A percentile compares a stretch with the other conserved stretches of the same genome.
Conservation (phyloP, 2,113 vertebrate genomes). For the Melanocharis versteri region DNA sequence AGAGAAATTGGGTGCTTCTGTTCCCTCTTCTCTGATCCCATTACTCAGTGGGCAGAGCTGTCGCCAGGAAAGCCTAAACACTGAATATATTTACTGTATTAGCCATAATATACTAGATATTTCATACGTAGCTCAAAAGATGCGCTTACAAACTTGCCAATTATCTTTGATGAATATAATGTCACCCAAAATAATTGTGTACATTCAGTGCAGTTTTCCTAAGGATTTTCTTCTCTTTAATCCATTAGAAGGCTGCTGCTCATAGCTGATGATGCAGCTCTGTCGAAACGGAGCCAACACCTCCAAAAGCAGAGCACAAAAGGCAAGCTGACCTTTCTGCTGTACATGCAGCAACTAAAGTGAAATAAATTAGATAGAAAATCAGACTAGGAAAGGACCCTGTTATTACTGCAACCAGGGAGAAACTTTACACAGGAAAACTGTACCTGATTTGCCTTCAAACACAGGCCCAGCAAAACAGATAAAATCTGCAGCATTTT, state of each 20-base stretch:
- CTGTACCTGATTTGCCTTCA: neutral
- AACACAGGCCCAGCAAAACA: neutral
- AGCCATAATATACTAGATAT: neutral
- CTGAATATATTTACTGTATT: neutral
- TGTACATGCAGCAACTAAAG: neutral
- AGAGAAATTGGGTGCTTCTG: neutral
- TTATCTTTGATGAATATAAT: slow-evolving; percentile 38
- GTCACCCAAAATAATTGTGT: neutral
- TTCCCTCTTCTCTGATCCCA: neutral
- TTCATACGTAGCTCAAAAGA: neutral
- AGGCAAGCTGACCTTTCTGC: neutral
- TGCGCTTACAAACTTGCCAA: neutral
- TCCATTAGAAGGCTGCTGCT: neutral
- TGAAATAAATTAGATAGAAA: neutral
- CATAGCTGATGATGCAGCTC: neutral
- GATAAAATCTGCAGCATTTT: neutral
- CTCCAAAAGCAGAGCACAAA: neutral
- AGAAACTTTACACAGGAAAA: neutral
- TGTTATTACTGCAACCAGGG: neutral
- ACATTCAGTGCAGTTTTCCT: neutral
- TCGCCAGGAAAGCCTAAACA: neutral
- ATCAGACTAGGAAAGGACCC: neutral
- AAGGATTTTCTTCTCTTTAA: slow-evolving; percentile 17
- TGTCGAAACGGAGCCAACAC: neutral
- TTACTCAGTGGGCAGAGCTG: neutral